Conservation (phyloP, 2,113 vertebrate genomes). For the Murina feae region DNA sequence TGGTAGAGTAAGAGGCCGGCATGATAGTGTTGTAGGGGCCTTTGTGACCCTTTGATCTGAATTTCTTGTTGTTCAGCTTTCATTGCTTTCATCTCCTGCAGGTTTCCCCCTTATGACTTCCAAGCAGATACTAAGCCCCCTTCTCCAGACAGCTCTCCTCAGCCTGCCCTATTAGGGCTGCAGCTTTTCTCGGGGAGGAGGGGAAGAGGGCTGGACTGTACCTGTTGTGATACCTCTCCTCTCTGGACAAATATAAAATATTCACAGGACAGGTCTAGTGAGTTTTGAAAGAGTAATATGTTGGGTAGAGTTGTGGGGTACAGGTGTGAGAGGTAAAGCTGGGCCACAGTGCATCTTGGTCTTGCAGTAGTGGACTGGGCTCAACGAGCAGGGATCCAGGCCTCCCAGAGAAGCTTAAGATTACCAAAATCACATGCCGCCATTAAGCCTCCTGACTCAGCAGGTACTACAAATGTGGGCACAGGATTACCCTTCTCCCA, state of each 20-base stretch:
- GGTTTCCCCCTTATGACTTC: not conserved
- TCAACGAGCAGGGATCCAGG: not conserved
- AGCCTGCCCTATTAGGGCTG: not conserved
- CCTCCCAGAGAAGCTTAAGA: not conserved
- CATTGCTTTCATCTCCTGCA: constrained; percentile 11
- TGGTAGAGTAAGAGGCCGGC: not conserved
- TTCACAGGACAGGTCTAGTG: not conserved
- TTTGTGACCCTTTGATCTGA: not conserved
- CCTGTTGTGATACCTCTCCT: not conserved
- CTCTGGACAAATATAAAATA: constrained; percentile 16
- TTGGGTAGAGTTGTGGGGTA: not conserved
- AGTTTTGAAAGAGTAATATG: constrained; percentile 37
- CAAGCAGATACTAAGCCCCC: not conserved
- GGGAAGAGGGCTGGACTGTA: not conserved
- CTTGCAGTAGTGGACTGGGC: not conserved
- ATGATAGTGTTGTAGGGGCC: not conserved
- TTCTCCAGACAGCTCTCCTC: not conserved
- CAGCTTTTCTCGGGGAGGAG: not conserved
- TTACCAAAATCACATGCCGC: not conserved
- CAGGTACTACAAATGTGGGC: constrained; percentile 1
- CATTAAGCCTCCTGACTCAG: not conserved
- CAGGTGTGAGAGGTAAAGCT: not conserved
- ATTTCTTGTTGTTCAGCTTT: not conserved
- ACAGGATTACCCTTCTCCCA: not conserved
- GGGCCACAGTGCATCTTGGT: not conserved